Base-by-base conservation (phyloP, 2,888 invertebrate species). In the Eilema depressum region DNA sequence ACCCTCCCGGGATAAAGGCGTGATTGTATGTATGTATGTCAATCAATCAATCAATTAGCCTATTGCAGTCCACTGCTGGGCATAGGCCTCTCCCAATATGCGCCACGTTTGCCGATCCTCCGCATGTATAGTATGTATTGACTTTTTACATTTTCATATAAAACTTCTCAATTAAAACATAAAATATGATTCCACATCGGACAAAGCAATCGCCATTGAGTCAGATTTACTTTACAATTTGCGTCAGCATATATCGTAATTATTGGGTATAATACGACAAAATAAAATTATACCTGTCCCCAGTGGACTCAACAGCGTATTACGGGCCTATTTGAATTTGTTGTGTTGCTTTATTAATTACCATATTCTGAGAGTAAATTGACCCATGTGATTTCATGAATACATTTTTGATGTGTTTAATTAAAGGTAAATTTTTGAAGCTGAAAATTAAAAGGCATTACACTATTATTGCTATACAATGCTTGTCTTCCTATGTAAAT, bases 161-260 rank as follows among this genome's bases (percentile, higher is more conserved):
- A 47, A 26, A 53, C 14, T 61, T 67, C 5, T 4, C 23, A 57
- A 66, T 57, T 47, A 62, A 61, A 41, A 61, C 17, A 26, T 8
- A 25, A 26, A 11, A 59, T 53, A 47, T 47, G 20, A 37, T 60
- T 59, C 37, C 53, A 26, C 23, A 33, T 37, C 20, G 30, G 30
- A 47, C 30, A 30, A 60, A 71, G 71, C 25, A 73, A 73, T 28
- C 23, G 10, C 10, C 63, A 83, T 73, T 78, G 62, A 72, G 60
- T 0, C 47, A 47, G 70, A 47, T 68, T 80, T 77, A 79, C 74
- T 63, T 41, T 33, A 75, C 82, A 81, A 83, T 82, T 85, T 80
- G 70, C 63, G 74, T 74, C 70, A 68, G 71, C 75, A 79, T 79
- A 84, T 81, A 79, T 85, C 82, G 84, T 86, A 86, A 85, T 86